Evolutionary conservation across 2,888 invertebrate species (phyloP).

Genomic region (Odontocolon sp.): DNA sequence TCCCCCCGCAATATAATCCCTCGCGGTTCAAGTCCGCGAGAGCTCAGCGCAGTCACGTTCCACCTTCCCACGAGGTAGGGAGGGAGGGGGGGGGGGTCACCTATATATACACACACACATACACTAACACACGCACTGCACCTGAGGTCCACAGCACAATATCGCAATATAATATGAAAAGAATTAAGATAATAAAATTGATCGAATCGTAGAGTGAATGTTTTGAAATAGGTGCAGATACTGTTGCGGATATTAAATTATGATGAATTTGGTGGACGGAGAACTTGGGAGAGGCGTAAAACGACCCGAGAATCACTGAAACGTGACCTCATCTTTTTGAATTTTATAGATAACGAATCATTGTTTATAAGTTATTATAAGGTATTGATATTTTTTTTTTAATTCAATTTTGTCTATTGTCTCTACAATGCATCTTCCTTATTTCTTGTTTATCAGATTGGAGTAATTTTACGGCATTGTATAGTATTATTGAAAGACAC

Average conservation of each 20-base stretch:
- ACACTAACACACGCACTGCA: conserved; percentile 45
- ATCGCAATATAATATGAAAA: not conserved
- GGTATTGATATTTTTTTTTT: too few relatives aligned
- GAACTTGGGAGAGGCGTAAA: not conserved
- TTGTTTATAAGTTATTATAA: too few relatives aligned
- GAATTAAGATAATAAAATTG: too few relatives aligned
- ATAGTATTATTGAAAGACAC: conserved; percentile 37
- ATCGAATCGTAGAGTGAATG: too few relatives aligned
- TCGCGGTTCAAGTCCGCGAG: conserved; percentile 7
- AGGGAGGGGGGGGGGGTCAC: too few relatives aligned
- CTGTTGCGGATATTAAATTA: too few relatives aligned
- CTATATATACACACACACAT: too few relatives aligned
- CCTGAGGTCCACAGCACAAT: conserved; percentile 47
- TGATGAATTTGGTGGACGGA: not conserved
- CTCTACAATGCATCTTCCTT: too few relatives aligned
- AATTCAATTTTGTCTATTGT: too few relatives aligned
- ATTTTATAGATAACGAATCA: not conserved
- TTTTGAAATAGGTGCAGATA: too few relatives aligned
- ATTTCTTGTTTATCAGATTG: not conserved
- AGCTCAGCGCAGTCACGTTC: conserved; percentile 58
- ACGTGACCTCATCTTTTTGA: not conserved
- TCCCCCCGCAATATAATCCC: conserved; percentile 36
- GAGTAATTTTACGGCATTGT: conserved; percentile 7
- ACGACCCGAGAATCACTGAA: not conserved
- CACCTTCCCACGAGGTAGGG: conserved; percentile 47